Conservation (phyloP, 2,113 vertebrate genomes). For the Paradisaea rubra region DNA sequence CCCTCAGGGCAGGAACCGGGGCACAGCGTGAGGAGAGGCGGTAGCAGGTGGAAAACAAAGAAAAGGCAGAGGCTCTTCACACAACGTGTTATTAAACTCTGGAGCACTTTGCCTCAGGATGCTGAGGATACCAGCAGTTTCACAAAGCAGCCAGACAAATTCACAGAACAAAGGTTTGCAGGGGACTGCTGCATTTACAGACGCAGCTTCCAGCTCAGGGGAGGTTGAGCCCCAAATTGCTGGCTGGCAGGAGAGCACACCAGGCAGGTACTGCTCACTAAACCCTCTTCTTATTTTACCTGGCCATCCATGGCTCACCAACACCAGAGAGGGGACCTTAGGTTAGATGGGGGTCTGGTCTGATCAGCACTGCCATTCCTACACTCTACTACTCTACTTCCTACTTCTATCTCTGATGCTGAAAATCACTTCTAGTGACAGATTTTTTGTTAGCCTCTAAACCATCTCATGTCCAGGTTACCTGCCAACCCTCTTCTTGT, state of each 20-base stretch:
- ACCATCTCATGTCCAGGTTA: background rate
- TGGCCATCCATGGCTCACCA: background rate
- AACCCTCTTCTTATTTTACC: background rate
- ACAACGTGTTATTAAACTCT: background rate
- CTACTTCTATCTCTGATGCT: background rate
- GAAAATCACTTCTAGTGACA: background rate
- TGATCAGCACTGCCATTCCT: background rate
- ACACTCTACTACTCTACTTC: background rate
- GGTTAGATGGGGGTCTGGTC: background rate
- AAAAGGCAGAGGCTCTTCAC: background rate
- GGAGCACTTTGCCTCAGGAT: background rate
- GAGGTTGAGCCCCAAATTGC: background rate
- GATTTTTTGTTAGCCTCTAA: background rate
- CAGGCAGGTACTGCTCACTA: background rate
- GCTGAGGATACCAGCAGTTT: background rate
- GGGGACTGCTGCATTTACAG: background rate
- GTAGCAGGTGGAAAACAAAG: background rate
- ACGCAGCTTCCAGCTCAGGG: background rate
- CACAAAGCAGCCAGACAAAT: background rate
- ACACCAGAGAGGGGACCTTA: background rate
- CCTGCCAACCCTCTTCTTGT: background rate
- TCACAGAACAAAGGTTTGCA: background rate
- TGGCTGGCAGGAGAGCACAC: background rate
- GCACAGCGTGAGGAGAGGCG: rapidly evolving
- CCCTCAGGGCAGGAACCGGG: background rate